These are phyloP conservation scores for Monopterus albus DNA, from an alignment of 2,113 vertebrate genomes.

Conservation along the genomic window DNA sequence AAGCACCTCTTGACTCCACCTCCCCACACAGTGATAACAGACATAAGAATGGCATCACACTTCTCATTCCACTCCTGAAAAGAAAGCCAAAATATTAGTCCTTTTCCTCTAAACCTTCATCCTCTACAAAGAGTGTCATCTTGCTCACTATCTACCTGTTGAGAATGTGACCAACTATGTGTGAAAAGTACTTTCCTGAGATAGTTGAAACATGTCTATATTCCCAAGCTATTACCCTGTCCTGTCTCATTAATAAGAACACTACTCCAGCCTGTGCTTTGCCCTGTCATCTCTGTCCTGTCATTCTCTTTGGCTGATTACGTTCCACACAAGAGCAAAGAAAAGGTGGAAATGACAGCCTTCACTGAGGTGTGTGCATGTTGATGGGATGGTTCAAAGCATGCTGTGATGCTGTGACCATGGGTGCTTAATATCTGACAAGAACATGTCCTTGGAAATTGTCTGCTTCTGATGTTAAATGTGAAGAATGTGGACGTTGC, in stretches of 20 bases:
- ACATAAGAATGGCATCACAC: too few species aligned
- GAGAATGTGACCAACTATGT: too few species aligned
- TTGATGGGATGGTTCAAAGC: neutral
- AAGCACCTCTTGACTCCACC: too few species aligned
- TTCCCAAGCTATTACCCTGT: neutral
- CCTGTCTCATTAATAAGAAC: neutral
- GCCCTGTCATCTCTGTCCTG: neutral
- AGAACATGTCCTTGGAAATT: neutral
- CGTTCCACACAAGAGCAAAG: neutral
- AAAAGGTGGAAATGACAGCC: neutral
- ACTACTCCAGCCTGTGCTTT: neutral
- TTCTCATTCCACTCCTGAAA: too few species aligned
- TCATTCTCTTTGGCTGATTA: neutral
- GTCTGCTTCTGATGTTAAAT: too few species aligned
- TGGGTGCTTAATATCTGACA: neutral
- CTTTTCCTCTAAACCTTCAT: too few species aligned
- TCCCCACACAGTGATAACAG: too few species aligned
- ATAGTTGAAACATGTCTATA: neutral
- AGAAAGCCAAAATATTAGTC: too few species aligned
- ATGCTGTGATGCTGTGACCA: neutral
- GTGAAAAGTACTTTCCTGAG: neutral
- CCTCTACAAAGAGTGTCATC: too few species aligned
- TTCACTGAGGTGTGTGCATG: neutral
- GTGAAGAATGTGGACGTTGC: constrained; percentile 2
- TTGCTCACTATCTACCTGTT: too few species aligned